A percentile compares a stretch with the other conserved stretches of the same genome.
Conservation (phyloP, 2,888 invertebrate genomes). For the Anoplius nigerrimus region DNA sequence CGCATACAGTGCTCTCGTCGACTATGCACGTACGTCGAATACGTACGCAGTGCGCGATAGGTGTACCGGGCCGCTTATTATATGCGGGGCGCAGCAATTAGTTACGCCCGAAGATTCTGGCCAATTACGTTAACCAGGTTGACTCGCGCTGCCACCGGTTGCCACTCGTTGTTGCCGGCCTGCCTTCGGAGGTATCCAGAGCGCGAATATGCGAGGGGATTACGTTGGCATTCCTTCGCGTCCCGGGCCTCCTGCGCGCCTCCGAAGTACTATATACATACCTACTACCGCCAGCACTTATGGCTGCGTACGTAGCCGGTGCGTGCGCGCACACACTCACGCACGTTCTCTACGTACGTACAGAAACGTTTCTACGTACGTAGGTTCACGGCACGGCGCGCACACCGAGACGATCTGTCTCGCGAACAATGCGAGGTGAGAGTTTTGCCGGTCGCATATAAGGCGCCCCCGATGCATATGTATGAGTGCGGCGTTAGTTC, state of each 20-base stretch:
- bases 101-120: constrained; percentile 69
- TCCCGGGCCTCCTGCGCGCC: neutral
- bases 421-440: constrained; percentile 43
- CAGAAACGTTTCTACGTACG: neutral
- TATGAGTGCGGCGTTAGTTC: neutral
- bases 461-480: constrained; percentile 24
- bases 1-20: too few relatives aligned
- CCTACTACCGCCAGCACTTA: too few relatives aligned
- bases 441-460: constrained; percentile 31
- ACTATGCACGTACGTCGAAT: too few relatives aligned
- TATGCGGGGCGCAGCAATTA: constrained; percentile 63
- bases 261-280: too few relatives aligned
- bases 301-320: too few relatives aligned
- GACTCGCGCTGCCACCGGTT: constrained; percentile 45
- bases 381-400: neutral
- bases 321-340: too few relatives aligned
- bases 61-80: too few relatives aligned
- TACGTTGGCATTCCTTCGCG: constrained; percentile 34
- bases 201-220: constrained; percentile 60
- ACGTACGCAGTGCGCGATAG: too few relatives aligned
- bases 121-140: constrained; percentile 69
- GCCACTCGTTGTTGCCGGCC: too few relatives aligned
- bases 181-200: constrained; percentile 61
- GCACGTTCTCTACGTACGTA: too few relatives aligned
- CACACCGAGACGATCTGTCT: neutral